Evolutionary conservation across 1,140 invertebrate genomes (phyloP).

Genomic region (Subanguina moxae): DNA sequence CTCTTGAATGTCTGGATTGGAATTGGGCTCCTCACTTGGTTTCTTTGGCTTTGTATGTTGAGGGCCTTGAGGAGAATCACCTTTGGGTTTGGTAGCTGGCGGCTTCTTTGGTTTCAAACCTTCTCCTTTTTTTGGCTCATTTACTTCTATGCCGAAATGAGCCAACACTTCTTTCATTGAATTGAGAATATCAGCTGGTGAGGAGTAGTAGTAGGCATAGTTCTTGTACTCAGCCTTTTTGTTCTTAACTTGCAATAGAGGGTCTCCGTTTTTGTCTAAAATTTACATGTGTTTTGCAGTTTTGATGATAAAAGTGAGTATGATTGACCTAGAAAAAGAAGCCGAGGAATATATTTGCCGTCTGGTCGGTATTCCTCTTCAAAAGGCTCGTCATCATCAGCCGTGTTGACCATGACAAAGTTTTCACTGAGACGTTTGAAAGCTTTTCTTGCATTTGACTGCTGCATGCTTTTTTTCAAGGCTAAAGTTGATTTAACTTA

Average conservation of each 20-base stretch:
- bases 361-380: slow-evolving; percentile 55
- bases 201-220: slow-evolving; percentile 58
- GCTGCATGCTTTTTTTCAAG: slow-evolving; percentile 58
- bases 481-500: slow-evolving; percentile 43
- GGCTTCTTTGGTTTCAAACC: slow-evolving; percentile 56
- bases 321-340: slow-evolving; percentile 49
- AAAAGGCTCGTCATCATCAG: slow-evolving; percentile 57
- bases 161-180: slow-evolving; percentile 56
- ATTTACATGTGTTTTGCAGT: not conserved
- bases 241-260: slow-evolving; percentile 49
- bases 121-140: slow-evolving; percentile 53
- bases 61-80: slow-evolving; percentile 29
- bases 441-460: slow-evolving; percentile 59
- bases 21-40: slow-evolving; percentile 23
- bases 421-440: slow-evolving; percentile 56
- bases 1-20: not conserved
- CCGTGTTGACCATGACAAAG: slow-evolving; percentile 59
- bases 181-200: slow-evolving; percentile 56
- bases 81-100: slow-evolving; percentile 23
- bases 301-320: too few relatives aligned
- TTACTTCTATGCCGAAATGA: slow-evolving; percentile 53
- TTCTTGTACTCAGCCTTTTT: slow-evolving; percentile 60
- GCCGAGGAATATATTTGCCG: slow-evolving; percentile 58
- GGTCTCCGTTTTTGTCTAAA: slow-evolving; percentile 49
- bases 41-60: slow-evolving; percentile 40